A percentile compares a stretch with the other conserved stretches of the same genome.
phyloP scores from a whole-genome alignment of 1,140 invertebrate genomes.

The Meloidogyne hapla region DNA sequence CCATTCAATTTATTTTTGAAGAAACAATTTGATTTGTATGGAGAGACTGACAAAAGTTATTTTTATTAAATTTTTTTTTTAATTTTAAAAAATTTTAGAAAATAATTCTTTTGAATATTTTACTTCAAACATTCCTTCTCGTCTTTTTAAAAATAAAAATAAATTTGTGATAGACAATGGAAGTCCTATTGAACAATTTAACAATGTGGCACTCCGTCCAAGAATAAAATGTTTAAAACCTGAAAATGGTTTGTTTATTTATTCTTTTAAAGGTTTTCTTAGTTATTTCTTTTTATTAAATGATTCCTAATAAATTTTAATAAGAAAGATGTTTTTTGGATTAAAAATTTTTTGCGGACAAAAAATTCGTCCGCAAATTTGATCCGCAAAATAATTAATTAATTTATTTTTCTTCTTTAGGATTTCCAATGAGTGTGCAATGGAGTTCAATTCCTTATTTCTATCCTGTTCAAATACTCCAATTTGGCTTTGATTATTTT shows the following conservation, averaged over 20 bases:
- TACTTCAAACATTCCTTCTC: slow-evolving; percentile 1
- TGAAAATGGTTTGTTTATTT: background rate
- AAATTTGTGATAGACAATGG: background rate
- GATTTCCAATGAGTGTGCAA: slow-evolving; percentile 80
- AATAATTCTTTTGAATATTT: background rate
- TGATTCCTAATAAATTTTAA: too few relatives aligned
- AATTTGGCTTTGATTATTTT: slow-evolving; percentile 94
- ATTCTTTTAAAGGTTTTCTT: too few relatives aligned
- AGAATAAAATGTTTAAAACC: background rate
- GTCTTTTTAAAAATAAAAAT: background rate
- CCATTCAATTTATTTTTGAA: background rate
- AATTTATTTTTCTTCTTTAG: slow-evolving; percentile 18
- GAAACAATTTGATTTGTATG: background rate
- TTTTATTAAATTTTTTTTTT: background rate
- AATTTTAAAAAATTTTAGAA: background rate
- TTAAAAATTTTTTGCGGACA: too few relatives aligned
- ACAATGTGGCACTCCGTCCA: background rate
- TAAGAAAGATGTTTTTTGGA: too few relatives aligned
- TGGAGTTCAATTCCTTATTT: slow-evolving; percentile 82
- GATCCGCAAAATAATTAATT: too few relatives aligned
- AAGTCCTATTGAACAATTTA: background rate
- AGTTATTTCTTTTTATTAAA: too few relatives aligned
- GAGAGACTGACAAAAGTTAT: background rate
- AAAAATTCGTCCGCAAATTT: too few relatives aligned
- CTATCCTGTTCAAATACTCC: slow-evolving; percentile 97